Evolutionary conservation across 2,113 vertebrate genomes (phyloP).

Genomic region (Lipophrys pholis): DNA sequence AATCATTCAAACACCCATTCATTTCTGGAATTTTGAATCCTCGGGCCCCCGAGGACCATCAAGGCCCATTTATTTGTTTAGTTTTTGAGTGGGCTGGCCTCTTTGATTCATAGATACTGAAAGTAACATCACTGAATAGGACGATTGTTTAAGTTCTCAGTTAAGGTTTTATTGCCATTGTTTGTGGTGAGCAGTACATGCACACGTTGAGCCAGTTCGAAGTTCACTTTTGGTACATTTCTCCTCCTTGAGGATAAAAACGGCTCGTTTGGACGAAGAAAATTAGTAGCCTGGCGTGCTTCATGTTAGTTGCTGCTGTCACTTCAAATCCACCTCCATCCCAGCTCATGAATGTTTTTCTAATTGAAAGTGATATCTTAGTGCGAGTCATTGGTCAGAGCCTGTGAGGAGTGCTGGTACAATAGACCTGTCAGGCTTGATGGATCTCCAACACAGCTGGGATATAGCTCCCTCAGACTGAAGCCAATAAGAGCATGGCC

Average conservation of each 20-base stretch:
- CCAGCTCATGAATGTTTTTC: conserved; percentile 72
- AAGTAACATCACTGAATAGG: conserved; percentile 2
- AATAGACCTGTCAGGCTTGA: conserved; percentile 84
- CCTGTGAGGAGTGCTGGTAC: conserved; percentile 77
- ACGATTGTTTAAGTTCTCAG: not conserved
- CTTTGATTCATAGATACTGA: conserved; percentile 46
- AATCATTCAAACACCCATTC: conserved; percentile 85
- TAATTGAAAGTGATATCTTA: conserved; percentile 82
- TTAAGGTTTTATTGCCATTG: no score
- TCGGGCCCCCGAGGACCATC: conserved; percentile 60
- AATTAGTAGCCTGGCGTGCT: conserved; percentile 7
- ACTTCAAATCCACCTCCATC: conserved; percentile 57
- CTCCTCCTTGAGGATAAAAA: not conserved
- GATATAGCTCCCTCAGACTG: conserved; percentile 71
- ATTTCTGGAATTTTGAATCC: conserved; percentile 70
- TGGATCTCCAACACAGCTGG: conserved; percentile 81
- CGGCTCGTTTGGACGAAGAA: not conserved
- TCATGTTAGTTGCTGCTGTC: conserved; percentile 24
- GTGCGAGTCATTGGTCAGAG: conserved; percentile 72
- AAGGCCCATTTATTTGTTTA: conserved; percentile 56
- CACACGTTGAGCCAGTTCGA: not conserved
- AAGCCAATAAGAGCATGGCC: conserved; percentile 75
- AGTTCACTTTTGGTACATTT: not conserved
- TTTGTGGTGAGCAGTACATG: no score
- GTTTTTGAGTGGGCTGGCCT: conserved; percentile 47